Evolutionary conservation across 2,888 invertebrate genomes (phyloP), one percentile per base, ranked within the genome.

Genomic region (Mesoligia furuncula): DNA sequence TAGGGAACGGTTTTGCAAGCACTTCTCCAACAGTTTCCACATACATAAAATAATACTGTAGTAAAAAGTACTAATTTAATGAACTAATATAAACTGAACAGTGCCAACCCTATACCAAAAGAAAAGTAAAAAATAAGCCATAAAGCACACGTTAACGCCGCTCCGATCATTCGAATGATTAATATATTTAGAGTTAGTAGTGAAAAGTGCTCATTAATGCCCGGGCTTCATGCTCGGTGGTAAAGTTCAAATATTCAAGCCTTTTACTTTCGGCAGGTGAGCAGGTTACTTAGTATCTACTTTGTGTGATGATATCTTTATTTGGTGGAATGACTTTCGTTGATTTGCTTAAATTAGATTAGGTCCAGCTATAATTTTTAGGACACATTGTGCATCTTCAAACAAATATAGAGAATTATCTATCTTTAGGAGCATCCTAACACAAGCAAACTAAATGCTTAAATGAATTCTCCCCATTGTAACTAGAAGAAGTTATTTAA

Each of bases 91-190:
- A 57, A 42, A n/a, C 3, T 4, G 15, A 0, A 0, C 0, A 36
- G 68, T 48, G 75, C 13, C 84, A 88, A 74, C 89, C 89, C 88
- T 87, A 85, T 66, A 78, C 73, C 71, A 86, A 83, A 75, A 69
- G 27, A 81, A 76, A 83, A 73, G 70, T 80, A 87, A 88, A 89
- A 87, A 83, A 89, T 86, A 88, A 88, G 76, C 76, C 90, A 91
- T 91, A 93, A 92, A 90, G 91, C 90, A 88, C 91, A 91, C 84
- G 90, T 90, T 89, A 90, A 91, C 91, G 93, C 91, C 93, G 93
- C 90, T 93, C 91, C 93, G 93, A 93, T 94, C 94, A 93, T 84
- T 77, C 77, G 77, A 75, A 91, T 94, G 94, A 94, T 94, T 94
- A 92, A 94, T 94, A 92, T 77, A 85, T 89, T 87, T 79, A 84